phyloP scores from a whole-genome alignment of 2,888 invertebrate species.

The Atrina japonica region DNA sequence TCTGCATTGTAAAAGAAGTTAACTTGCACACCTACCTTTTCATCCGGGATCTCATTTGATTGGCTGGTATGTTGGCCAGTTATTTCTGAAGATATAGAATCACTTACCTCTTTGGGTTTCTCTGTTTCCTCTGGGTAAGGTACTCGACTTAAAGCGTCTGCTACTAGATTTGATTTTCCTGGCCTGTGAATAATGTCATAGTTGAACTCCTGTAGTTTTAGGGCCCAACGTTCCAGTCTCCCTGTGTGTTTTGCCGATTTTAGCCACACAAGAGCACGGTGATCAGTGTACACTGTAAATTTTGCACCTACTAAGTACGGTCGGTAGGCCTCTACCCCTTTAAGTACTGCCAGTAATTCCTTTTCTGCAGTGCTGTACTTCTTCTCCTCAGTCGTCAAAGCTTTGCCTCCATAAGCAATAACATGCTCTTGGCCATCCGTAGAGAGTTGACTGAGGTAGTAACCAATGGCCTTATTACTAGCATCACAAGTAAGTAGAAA shows the following conservation, averaged over 20 bases:
- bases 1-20: too few species aligned
- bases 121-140: constrained; percentile 23
- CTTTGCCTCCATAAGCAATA: too few species aligned
- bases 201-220: constrained; percentile 43
- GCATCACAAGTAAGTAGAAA: constrained; percentile 50
- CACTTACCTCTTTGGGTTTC: too few species aligned
- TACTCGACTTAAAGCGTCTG: constrained; percentile 16
- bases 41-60: too few species aligned
- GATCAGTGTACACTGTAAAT: too few species aligned
- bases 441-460: constrained; percentile 45
- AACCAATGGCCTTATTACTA: constrained; percentile 39
- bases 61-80: too few species aligned
- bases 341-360: constrained; percentile 46
- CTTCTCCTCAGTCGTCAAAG: constrained; percentile 28
- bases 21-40: too few species aligned
- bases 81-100: too few species aligned
- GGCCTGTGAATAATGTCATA: constrained; percentile 32
- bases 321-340: too few species aligned
- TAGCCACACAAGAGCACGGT: constrained; percentile 38
- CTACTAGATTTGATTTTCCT: constrained; percentile 30
- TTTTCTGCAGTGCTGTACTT: constrained; percentile 37
- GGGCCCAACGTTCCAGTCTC: too few species aligned
- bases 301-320: too few species aligned
- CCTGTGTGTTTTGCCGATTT: constrained; percentile 29
- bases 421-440: too few species aligned